These are phyloP conservation scores for Cryptomyrus ogoouensis DNA, from an alignment of 2,113 vertebrate genomes.

Conservation along the genomic window DNA sequence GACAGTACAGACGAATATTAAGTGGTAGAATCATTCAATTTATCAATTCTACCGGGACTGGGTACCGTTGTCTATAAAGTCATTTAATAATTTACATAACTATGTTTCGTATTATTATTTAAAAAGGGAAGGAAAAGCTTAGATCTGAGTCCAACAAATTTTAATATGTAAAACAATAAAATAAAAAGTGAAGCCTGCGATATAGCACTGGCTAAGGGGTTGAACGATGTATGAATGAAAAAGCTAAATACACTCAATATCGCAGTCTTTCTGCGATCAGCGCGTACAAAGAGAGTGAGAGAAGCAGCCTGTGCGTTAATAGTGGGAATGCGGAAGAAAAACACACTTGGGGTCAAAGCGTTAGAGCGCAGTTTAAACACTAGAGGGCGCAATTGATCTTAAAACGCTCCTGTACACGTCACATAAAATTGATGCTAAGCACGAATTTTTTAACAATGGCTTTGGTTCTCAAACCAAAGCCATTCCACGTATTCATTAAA, in stretches of 20 bases:
- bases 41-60: not conserved
- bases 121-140: not conserved
- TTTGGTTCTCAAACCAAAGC: not conserved
- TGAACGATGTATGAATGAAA: not conserved
- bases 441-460: not conserved
- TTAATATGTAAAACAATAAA: not conserved
- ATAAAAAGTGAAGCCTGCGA: not conserved
- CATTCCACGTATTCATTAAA: not conserved
- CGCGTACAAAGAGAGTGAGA: not conserved
- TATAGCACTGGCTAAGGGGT: not conserved
- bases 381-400: conserved; percentile 7
- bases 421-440: not conserved
- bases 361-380: not conserved
- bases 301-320: not conserved
- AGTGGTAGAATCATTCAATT: not conserved
- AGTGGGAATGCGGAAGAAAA: not conserved
- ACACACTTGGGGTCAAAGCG: not conserved
- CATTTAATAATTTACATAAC: not conserved
- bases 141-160: not conserved
- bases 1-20: not conserved
- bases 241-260: not conserved
- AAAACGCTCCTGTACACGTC: not conserved
- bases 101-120: not conserved
- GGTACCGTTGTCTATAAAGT: not conserved
- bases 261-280: not conserved